Evolutionary conservation across 2,888 invertebrate species (phyloP).

Genomic region (Pandemis corylana): DNA sequence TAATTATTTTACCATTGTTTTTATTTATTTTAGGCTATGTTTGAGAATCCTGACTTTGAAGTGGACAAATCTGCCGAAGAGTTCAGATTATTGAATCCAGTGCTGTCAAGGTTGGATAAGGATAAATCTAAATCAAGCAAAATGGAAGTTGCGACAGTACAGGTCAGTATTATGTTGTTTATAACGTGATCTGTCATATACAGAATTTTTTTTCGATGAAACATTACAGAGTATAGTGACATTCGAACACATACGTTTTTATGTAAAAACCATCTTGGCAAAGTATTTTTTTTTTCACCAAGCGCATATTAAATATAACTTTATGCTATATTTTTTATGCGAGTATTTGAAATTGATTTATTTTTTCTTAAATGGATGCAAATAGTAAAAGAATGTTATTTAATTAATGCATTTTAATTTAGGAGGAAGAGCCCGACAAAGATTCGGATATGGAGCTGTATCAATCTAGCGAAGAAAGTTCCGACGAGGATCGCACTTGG

Average conservation of each 20-base stretch:
- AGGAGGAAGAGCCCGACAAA: conserved; percentile 71
- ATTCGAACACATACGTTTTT: too few species aligned
- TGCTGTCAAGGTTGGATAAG: conserved; percentile 92
- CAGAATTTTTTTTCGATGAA: too few species aligned
- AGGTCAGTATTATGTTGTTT: conserved; percentile 59
- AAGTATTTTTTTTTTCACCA: too few species aligned
- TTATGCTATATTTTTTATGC: too few species aligned
- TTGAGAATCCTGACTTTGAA: conserved; percentile 96
- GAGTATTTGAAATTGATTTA: too few species aligned
- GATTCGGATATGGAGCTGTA: conserved; percentile 84
- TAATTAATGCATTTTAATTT: conserved; percentile 25
- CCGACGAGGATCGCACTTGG: conserved; percentile 93
- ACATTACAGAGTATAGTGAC: too few species aligned
- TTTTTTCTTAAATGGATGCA: too few species aligned
- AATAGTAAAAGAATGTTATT: conserved; percentile 44
- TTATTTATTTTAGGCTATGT: conserved; percentile 85
- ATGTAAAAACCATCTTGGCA: too few species aligned
- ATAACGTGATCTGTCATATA: conserved; percentile 30
- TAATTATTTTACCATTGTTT: conserved; percentile 3
- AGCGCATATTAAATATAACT: too few species aligned
- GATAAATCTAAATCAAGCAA: conserved; percentile 86
- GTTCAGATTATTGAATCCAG: conserved; percentile 94
- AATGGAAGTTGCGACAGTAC: conserved; percentile 80
- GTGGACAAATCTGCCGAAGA: conserved; percentile 95
- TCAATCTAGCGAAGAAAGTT: conserved; percentile 81